phyloP scores from a whole-genome alignment of 2,888 invertebrate species.

The Caenorhabditis doughertyi region DNA sequence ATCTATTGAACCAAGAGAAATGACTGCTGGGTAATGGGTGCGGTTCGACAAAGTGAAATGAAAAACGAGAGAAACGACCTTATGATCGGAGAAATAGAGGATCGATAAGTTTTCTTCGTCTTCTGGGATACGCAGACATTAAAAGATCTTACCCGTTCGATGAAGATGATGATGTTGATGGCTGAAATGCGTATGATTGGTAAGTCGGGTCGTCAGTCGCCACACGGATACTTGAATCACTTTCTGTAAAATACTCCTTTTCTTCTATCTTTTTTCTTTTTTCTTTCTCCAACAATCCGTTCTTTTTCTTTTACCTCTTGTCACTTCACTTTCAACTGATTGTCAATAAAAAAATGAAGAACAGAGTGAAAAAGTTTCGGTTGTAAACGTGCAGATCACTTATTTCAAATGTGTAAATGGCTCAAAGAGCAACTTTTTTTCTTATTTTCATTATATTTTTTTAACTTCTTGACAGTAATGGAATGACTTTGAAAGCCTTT shows the following conservation, averaged over 20 bases:
- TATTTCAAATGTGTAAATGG: not conserved
- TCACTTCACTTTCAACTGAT: conserved; percentile 48
- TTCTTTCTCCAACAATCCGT: not conserved
- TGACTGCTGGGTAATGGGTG: conserved; percentile 28
- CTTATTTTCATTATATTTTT: not conserved
- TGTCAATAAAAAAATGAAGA: conserved; percentile 57
- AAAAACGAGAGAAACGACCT: conserved; percentile 57
- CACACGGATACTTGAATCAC: conserved; percentile 46
- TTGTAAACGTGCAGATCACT: conserved; percentile 32
- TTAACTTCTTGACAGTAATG: not conserved
- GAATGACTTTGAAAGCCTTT: no score
- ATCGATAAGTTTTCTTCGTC: conserved; percentile 22
- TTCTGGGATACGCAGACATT: conserved; percentile 29
- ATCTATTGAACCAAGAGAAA: conserved; percentile 14
- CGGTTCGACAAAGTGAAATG: conserved; percentile 39
- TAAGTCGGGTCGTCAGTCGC: conserved; percentile 64
- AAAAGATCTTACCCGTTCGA: conserved; percentile 41
- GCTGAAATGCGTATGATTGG: conserved; percentile 64
- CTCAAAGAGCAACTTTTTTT: conserved; percentile 11
- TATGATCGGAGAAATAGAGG: conserved; percentile 41
- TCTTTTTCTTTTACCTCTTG: conserved; percentile 19
- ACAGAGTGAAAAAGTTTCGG: conserved; percentile 19
- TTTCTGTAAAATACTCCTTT: conserved; percentile 37
- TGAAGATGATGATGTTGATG: conserved; percentile 52
- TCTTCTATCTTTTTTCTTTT: conserved; percentile 3